Base-by-base conservation (phyloP, 2,113 vertebrate species). In the Xyliphius kryptos region DNA sequence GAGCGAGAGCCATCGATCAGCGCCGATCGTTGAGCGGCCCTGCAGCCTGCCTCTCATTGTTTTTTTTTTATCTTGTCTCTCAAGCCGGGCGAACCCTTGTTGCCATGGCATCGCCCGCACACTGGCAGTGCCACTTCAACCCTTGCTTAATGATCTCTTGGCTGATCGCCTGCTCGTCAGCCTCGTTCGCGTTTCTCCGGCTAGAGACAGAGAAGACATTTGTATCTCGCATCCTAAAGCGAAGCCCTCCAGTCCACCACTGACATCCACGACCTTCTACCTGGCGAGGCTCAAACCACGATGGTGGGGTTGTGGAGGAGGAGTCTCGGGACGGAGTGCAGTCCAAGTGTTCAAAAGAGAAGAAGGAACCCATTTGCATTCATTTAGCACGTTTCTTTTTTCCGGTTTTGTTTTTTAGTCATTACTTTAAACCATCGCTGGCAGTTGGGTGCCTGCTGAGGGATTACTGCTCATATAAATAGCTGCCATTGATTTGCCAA, bases 141-240 rank as follows among this genome's bases (percentile, higher is more conserved):
- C 83, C 81, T 82, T 85, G 85, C 85, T 86, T 87, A 88, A 87
- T 88, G 87, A 88, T 88, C 83, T 88, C 83, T 86, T 86, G 85
- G 83, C 87, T 87, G 84, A 86, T 84, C 82, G 85, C 84, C 83
- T 84, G 82, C 83, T 86, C 83, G 83, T 85, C 84, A 82, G 83
- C 80, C 76, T 79, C 78, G 79, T 82, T 80, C 77, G 74, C 63
- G 80, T n/a, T n/a, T n/a, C n/a, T n/a, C 79, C 82, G 80, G 75
- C 76, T 72, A 81, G 80, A 84, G 71, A 74, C 73, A 73, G 75
- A 76, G 72, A 79, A 77, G 72, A 71, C 60, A 44, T 68, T 49
- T 62, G 62, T 52, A 71, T 60, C 26, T 56, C 19, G 61, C 63
- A 66, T 49, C 59, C 55, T 63, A 71, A 59, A 59, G 57, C 61